phyloP scores from a whole-genome alignment of 2,113 vertebrate species.

The Anarhynchus alexandrinus region DNA sequence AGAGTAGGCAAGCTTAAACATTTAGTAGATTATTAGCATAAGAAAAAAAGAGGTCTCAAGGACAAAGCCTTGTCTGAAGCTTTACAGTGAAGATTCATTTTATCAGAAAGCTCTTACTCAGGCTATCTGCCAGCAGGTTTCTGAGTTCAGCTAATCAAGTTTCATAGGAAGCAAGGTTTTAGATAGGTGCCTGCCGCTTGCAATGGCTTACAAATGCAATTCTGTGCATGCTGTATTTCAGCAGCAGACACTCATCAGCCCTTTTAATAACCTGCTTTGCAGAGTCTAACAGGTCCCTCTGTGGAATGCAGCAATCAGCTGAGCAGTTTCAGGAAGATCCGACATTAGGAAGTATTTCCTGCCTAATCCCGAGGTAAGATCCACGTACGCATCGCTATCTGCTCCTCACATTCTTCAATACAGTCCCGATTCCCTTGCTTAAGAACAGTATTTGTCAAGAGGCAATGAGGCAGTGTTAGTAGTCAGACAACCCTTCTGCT shows the following conservation, averaged over 20 bases:
- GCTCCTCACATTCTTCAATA: neutral
- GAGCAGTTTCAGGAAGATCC: neutral
- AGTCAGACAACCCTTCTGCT: neutral
- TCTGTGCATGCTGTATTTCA: neutral
- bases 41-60: neutral
- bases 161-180: neutral
- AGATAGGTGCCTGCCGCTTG: neutral
- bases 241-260: neutral
- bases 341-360: neutral
- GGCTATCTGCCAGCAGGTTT: neutral
- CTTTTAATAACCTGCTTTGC: neutral
- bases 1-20: neutral
- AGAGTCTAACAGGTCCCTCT: neutral
- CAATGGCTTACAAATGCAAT: neutral
- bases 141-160: neutral
- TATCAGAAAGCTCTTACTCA: neutral
- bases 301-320: neutral
- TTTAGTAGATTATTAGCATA: neutral
- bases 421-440: neutral
- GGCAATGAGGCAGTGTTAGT: neutral
- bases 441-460: neutral
- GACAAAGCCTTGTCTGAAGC: neutral
- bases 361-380: neutral
- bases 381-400: fast-evolving
- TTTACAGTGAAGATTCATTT: neutral